Conservation (phyloP, 30 jellyfish, hydroid and myxozoan genomes). For the Aurelia sp. region DNA sequence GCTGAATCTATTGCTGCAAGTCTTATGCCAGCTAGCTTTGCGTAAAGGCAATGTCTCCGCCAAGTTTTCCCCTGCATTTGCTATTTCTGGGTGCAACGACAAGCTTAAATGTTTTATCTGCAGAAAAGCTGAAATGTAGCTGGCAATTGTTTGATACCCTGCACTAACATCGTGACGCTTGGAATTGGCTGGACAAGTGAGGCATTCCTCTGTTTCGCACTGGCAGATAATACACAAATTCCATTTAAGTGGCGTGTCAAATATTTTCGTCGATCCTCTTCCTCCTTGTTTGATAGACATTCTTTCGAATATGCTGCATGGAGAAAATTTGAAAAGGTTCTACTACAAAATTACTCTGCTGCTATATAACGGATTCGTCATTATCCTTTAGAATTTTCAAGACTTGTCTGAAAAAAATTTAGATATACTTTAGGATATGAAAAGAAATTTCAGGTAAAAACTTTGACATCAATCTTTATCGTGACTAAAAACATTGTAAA, state of each 20-base stretch:
- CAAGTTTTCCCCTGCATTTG: not conserved
- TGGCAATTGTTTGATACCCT: not conserved
- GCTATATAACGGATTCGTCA: too few relatives aligned
- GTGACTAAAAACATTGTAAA: too few relatives aligned
- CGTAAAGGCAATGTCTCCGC: not conserved
- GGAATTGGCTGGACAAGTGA: not conserved
- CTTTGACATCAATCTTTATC: too few relatives aligned
- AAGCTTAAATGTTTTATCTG: not conserved
- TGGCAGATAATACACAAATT: not conserved
- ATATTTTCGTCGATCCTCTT: too few relatives aligned
- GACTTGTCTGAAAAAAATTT: too few relatives aligned
- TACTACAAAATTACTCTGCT: too few relatives aligned
- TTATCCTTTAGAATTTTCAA: too few relatives aligned
- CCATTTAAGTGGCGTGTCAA: not conserved
- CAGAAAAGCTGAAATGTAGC: not conserved
- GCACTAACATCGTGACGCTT: not conserved
- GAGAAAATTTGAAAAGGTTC: too few relatives aligned
- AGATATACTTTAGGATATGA: too few relatives aligned
- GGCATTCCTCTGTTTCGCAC: not conserved
- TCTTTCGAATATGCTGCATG: too few relatives aligned
- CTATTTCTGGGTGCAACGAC: not conserved
- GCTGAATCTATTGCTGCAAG: not conserved
- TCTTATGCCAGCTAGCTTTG: not conserved
- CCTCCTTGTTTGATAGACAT: too few relatives aligned
- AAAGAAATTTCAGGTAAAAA: too few relatives aligned